Evolutionary conservation across 2,888 invertebrate genomes (phyloP), one percentile per base, ranked within the genome.

Genomic region (Andrena trimmerana): DNA sequence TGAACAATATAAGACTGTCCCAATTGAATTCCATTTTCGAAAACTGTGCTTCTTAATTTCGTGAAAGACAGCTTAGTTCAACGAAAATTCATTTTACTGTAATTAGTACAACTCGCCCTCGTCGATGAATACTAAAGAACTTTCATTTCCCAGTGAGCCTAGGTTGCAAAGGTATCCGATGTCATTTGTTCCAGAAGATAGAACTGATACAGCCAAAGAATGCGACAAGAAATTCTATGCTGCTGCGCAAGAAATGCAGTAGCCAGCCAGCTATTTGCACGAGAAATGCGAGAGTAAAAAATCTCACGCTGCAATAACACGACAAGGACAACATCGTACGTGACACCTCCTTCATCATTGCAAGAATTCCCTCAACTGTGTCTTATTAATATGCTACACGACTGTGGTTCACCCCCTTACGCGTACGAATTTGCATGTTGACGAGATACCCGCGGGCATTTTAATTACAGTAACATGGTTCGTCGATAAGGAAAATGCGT

Each of bases 291-390:
- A 71, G 60, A 67, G 52, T 20, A 62, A 77, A 54, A 70, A 62
- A 70, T 48, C 54, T 42, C 27, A 29, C 36, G 36, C 42, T 57
- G 78, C 69, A 60, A 60, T 75, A 77, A 77, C 57, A 42, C 54
- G 52, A 31, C 69, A 79, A 75, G 24, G 65, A 78, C 78, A 72
- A 68, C 71, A 67, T 33, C 52, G 66, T 57, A 77, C 50, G 69
- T 24, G 69, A 69, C 67, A 71, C 67, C 63, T 67, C 63, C 29
- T 68, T 63, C 48, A 20, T 33, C 77, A 50, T 57, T 57, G 24
- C 57, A 24, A 48, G 50, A 27, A 68, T 72, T 67, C 29, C 33
- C 66, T 70, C 67, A 59, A 71, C 77, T 54, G 70, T 71, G 62
- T 71, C 78, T 66, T 31, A 50, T 59, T 75, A 78, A 75, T 76